phyloP scores from a whole-genome alignment of 2,888 invertebrate species.

The Malacosoma neustria region DNA sequence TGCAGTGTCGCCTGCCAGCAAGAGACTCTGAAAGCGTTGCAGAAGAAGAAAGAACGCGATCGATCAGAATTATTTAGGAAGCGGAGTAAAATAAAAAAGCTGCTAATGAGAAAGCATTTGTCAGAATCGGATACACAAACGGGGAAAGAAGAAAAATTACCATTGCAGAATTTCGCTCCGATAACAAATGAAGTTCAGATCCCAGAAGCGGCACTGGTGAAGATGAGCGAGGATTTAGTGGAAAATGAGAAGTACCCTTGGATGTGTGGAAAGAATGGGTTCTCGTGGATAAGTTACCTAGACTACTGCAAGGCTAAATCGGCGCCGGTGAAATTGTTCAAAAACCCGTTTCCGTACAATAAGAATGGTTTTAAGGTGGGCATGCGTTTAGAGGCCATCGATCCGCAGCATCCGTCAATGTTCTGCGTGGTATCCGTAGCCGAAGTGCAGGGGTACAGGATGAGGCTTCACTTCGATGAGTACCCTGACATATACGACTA shows the following conservation, averaged over 20 bases:
- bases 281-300: constrained; percentile 86
- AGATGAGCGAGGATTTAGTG: constrained; percentile 40
- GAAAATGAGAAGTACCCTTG: constrained; percentile 77
- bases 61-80: constrained; percentile 48
- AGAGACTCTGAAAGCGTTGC: constrained; percentile 46
- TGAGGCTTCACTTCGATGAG: constrained; percentile 94
- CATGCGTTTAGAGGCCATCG: constrained; percentile 95
- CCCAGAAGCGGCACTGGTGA: constrained; percentile 32
- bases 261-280: constrained; percentile 81
- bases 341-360: constrained; percentile 83
- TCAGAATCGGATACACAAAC: constrained; percentile 37
- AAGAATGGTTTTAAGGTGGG: constrained; percentile 87
- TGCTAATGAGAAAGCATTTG: constrained; percentile 50
- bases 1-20: constrained; percentile 83
- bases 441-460: constrained; percentile 86
- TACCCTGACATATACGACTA: constrained; percentile 92
- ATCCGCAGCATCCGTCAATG: constrained; percentile 91
- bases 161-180: constrained; percentile 37
- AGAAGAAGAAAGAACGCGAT: constrained; percentile 55
- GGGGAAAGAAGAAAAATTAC: constrained; percentile 38
- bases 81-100: constrained; percentile 56
- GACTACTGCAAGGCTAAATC: constrained; percentile 82
- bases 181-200: constrained; percentile 30
- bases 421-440: constrained; percentile 92
- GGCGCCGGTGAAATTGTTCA: constrained; percentile 85